A percentile compares a stretch with the other conserved stretches of the same genome.
These are phyloP conservation scores for Intellagama lesueurii DNA, from an alignment of 2,797 vertebrate genomes.

Conservation along the genomic window DNA sequence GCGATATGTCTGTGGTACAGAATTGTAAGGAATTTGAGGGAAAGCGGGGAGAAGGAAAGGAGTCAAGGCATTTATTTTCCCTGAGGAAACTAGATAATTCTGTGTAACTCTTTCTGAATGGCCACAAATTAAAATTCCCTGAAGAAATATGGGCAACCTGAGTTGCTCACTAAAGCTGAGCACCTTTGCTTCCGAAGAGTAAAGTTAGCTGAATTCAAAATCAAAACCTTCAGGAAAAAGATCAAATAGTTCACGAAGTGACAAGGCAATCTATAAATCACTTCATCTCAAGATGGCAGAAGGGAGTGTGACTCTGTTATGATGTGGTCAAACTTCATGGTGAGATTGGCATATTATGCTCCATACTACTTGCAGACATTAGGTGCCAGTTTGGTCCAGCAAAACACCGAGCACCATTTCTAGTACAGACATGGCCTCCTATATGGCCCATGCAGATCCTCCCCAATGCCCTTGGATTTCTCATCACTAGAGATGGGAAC, in stretches of 20 bases:
- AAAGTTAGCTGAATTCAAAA: background rate
- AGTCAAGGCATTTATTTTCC: conserved; percentile 39
- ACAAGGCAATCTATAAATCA: background rate
- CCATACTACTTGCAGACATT: background rate
- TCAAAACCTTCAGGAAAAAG: background rate
- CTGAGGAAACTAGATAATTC: conserved; percentile 43
- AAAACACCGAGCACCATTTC: background rate
- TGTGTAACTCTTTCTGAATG: conserved; percentile 18
- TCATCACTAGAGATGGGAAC: background rate
- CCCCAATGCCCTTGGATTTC: background rate
- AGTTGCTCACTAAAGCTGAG: conserved; percentile 25
- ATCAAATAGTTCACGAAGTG: background rate
- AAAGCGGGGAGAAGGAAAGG: background rate
- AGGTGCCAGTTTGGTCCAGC: background rate
- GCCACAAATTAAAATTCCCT: conserved; percentile 37
- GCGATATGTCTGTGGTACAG: conserved; percentile 36
- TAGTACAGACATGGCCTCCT: background rate
- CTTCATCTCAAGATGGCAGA: background rate
- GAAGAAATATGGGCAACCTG: background rate
- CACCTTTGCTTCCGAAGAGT: background rate
- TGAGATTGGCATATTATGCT: background rate
- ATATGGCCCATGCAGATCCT: background rate
- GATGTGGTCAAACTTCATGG: background rate
- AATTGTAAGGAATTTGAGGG: conserved; percentile 37
- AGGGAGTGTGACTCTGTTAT: background rate